phyloP scores from a whole-genome alignment of 1,140 invertebrate species.

The Lucilia sericata region DNA sequence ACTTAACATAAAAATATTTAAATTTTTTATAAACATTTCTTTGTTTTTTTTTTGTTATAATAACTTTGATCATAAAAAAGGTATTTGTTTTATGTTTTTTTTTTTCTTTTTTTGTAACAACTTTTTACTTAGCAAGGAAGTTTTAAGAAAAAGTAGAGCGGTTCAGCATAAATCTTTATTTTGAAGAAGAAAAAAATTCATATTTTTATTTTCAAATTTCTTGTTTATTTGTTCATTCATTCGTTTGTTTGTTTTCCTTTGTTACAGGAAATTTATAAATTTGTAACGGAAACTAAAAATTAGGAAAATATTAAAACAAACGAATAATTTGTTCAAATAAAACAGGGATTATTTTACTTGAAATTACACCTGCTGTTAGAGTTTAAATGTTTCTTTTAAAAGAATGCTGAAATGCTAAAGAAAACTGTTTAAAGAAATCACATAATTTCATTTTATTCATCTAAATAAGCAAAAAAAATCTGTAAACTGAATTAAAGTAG shows the following conservation, averaged over 20 bases:
- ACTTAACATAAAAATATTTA: not conserved
- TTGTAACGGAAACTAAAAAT: conserved; percentile 11
- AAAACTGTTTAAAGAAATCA: too few relatives aligned
- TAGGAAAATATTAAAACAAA: not conserved
- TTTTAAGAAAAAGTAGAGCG: not conserved
- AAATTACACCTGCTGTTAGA: too few relatives aligned
- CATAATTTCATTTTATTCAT: too few relatives aligned
- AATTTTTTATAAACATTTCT: conserved; percentile 12
- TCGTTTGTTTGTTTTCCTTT: not conserved
- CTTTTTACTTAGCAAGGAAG: not conserved
- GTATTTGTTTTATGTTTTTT: not conserved
- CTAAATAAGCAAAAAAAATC: too few relatives aligned
- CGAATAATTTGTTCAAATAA: too few relatives aligned
- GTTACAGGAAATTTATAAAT: not conserved
- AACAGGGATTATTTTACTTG: too few relatives aligned
- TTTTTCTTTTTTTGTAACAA: not conserved
- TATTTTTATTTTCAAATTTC: not conserved
- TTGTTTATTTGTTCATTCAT: not conserved
- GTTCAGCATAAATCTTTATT: conserved; percentile 23
- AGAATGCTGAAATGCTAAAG: too few relatives aligned
- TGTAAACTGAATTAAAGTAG: too few relatives aligned
- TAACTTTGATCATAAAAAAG: conserved; percentile 24
- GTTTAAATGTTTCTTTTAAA: too few relatives aligned
- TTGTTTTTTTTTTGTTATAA: not conserved
- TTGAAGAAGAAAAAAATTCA: not conserved